phyloP scores from a whole-genome alignment of 1,140 invertebrate genomes.

The Asbolus verrucosus region DNA sequence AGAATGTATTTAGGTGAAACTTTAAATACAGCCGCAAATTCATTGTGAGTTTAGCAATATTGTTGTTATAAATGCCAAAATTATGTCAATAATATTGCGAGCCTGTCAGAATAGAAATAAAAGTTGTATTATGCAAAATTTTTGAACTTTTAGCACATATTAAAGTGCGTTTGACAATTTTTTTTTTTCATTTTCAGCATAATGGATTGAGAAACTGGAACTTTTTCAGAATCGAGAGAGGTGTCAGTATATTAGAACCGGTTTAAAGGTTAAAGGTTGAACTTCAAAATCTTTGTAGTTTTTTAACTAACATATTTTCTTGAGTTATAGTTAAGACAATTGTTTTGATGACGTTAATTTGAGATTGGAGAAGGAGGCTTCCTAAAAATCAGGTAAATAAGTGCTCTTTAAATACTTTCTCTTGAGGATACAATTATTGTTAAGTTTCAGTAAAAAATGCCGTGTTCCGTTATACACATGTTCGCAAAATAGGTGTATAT shows the following conservation, averaged over 20 bases:
- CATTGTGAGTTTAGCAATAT: neutral
- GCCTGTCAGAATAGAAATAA: no score
- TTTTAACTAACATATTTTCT: conserved; percentile 24
- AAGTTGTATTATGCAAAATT: no score
- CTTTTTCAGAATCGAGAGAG: conserved; percentile 5
- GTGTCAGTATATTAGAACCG: neutral
- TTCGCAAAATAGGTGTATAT: no score
- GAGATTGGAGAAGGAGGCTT: no score
- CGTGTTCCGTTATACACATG: no score
- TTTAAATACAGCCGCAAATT: no score
- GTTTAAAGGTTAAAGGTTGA: conserved; percentile 16
- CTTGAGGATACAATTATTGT: no score
- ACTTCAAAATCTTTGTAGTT: neutral
- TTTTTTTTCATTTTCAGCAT: conserved; percentile 23
- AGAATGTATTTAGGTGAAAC: conserved; percentile 6
- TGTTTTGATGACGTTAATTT: no score
- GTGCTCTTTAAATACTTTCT: no score
- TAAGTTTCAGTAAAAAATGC: no score
- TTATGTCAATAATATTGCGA: no score
- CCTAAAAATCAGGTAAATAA: neutral
- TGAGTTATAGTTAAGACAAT: conserved; percentile 26
- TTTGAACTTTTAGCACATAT: no score
- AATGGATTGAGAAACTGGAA: conserved; percentile 21
- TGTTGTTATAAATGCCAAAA: neutral
- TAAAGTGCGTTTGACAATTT: neutral